Evolutionary conservation across 2,888 invertebrate species (phyloP), one percentile per base, ranked within the genome.

Genomic region (Busseola fusca): DNA sequence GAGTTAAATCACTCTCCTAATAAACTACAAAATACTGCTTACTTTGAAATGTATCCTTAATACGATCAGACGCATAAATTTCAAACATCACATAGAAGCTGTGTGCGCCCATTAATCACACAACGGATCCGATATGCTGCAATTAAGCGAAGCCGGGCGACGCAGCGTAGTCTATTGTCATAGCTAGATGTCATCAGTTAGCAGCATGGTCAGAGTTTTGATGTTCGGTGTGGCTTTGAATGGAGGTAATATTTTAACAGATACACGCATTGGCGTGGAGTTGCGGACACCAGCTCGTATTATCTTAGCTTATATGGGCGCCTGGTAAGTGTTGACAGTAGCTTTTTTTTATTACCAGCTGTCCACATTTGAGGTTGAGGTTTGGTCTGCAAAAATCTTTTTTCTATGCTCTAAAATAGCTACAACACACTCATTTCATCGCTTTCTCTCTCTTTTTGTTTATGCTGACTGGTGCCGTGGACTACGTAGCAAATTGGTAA

Each of bases 91-190:
- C 64, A 68, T 80, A 74, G 78, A 73, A 76, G 81, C 84, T 90
- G 89, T 89, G 89, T 83, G 72, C 78, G 48, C 64, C 87, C 87
- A 90, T 90, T 88, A 85, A 88, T 90, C 87, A 89, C 74, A 74
- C 70, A 69, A 67, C 78, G 72, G 74, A 83, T 76, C 86, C 89
- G 87, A 89, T 89, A 86, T 85, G 86, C 81, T 82, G 86, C 87
- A 90, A 89, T 90, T 89, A 90, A 85, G 87, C 73, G 83, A 37
- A 63, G 56, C 58, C 21, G 18, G 60, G 40, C 34, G 56, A 63
- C 40, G 42, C 42, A 56, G 56, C 48, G 40, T 54, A 82, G 64
- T 74, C 64, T 57, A 74, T 80, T 74, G 65, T 70, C 59, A 34
- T 16, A 50, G 57, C 67, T 66, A 58, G 52, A 30, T 64, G 40